These are phyloP conservation scores for Lynx canadensis DNA, from an alignment of 2,113 vertebrate genomes.

Conservation along the genomic window DNA sequence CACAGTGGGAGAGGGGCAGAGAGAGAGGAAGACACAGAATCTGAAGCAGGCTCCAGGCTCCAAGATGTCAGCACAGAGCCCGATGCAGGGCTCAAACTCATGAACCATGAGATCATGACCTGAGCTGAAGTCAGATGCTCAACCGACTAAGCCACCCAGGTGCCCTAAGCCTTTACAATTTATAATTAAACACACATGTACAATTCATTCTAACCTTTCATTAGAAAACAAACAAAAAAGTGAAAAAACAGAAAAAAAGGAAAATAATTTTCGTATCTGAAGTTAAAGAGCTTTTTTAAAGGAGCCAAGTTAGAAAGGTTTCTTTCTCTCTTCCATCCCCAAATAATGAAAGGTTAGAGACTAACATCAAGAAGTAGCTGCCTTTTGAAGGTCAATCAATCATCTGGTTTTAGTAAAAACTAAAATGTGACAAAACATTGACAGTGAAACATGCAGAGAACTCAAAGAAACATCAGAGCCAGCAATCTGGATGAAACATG, in stretches of 20 bases:
- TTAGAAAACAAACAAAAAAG: conserved; percentile 21
- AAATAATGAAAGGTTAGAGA: conserved; percentile 47
- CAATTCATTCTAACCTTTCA: neutral
- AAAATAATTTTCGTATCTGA: neutral
- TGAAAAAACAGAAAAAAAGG: neutral
- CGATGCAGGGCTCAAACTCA: too few species aligned
- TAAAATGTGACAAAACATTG: conserved; percentile 29
- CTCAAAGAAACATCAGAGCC: conserved; percentile 24
- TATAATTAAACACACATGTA: neutral
- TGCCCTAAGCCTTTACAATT: neutral
- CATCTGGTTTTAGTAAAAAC: conserved; percentile 49
- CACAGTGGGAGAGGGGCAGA: too few species aligned
- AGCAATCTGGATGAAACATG: neutral
- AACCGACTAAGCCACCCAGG: too few species aligned
- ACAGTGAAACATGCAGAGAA: neutral
- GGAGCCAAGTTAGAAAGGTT: neutral
- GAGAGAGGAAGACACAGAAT: too few species aligned
- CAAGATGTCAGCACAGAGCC: too few species aligned
- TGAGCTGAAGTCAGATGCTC: too few species aligned
- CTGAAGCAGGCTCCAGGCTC: too few species aligned
- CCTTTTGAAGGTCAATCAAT: conserved; percentile 48
- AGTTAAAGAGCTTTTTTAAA: neutral
- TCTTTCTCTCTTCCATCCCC: neutral
- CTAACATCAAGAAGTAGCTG: neutral
- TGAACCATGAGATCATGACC: too few species aligned